phyloP scores from a whole-genome alignment of 2,797 vertebrate species.

The Xerus rutilus region DNA sequence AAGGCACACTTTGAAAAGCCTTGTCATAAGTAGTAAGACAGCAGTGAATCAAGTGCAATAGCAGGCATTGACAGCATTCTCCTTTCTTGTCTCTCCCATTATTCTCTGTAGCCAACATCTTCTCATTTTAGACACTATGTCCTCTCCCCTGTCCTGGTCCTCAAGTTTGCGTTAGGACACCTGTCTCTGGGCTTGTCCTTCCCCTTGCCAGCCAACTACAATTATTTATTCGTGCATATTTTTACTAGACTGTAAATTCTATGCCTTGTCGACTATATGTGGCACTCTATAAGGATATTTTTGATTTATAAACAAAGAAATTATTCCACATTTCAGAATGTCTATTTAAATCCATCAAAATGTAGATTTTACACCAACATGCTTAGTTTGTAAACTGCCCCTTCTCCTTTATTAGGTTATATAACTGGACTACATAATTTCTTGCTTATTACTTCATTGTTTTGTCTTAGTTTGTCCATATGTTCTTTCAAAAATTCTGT shows the following conservation, averaged over 20 bases:
- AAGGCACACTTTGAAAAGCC: conserved; percentile 11
- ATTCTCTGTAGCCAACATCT: neutral
- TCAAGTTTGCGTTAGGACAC: neutral
- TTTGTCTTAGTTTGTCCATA: neutral
- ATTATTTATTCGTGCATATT: neutral
- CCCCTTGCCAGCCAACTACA: neutral
- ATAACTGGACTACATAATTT: neutral
- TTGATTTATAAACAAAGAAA: conserved; percentile 2
- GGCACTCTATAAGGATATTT: neutral
- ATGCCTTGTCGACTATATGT: neutral
- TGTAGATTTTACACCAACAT: neutral
- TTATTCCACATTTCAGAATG: neutral
- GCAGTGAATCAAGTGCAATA: conserved; percentile 5
- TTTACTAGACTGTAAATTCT: neutral
- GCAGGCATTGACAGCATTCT: neutral
- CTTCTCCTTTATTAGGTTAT: neutral
- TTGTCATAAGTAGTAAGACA: neutral
- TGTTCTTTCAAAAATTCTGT: neutral
- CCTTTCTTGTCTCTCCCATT: neutral
- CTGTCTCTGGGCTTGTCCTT: neutral
- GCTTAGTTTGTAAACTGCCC: neutral
- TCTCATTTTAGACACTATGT: neutral
- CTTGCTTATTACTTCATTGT: neutral
- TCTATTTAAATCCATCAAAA: conserved; percentile 4
- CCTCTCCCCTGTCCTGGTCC: neutral